Conservation (phyloP, 2,113 vertebrate genomes). For the Potamarius usumacintae region DNA sequence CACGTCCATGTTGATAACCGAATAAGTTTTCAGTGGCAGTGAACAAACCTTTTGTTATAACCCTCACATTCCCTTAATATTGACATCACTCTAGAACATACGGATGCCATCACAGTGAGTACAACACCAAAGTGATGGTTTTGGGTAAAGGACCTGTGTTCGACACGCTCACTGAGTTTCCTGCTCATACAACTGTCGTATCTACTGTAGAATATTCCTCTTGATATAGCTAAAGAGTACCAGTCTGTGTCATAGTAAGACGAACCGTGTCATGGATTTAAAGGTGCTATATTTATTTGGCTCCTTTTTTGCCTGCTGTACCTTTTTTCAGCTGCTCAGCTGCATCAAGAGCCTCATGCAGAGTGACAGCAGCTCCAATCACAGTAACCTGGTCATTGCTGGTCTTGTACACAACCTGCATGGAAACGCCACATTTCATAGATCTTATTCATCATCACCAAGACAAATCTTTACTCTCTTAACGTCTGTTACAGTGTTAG, state of each 20-base stretch:
- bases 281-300: background rate
- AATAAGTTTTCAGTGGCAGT: background rate
- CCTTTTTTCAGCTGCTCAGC: conserved; percentile 91
- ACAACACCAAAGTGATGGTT: background rate
- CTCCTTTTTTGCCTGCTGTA: conserved; percentile 47
- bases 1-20: background rate
- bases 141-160: background rate
- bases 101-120: background rate
- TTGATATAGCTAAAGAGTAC: background rate
- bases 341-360: conserved; percentile 88
- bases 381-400: conserved; percentile 91
- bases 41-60: background rate
- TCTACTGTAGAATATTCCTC: background rate
- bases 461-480: background rate
- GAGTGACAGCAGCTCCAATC: conserved; percentile 87
- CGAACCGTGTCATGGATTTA: background rate
- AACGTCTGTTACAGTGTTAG: background rate
- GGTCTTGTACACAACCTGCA: conserved; percentile 84
- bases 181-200: background rate
- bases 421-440: background rate
- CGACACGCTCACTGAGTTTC: background rate
- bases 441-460: background rate
- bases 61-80: background rate
- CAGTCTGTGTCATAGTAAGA: background rate
- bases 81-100: background rate